phyloP scores from a whole-genome alignment of 2,888 invertebrate genomes.

The Theristus sp. region DNA sequence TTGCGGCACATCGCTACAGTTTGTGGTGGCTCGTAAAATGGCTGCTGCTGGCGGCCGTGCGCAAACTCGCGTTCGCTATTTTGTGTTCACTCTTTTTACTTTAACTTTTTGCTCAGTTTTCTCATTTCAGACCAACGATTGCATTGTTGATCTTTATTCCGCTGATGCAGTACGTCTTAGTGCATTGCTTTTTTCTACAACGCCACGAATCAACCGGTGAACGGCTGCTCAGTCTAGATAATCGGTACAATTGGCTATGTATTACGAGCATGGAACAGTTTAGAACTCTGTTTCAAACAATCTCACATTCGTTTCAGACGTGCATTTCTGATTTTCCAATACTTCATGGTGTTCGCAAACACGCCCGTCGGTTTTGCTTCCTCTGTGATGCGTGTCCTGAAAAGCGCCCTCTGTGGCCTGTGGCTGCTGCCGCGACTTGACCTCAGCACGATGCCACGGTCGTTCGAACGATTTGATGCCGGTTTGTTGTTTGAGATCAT shows the following conservation, averaged over 20 bases:
- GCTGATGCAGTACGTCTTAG: background rate
- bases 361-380: slow-evolving; percentile 2
- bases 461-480: slow-evolving; percentile 1
- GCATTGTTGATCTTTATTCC: background rate
- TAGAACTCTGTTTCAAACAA: no score
- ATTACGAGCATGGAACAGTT: no score
- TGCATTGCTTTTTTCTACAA: background rate
- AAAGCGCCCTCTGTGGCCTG: background rate
- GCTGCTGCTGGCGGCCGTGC: no score
- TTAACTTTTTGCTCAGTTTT: no score
- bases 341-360: slow-evolving; percentile 6
- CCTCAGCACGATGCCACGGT: slow-evolving; percentile 1
- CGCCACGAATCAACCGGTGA: background rate
- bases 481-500: no score
- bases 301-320: slow-evolving; percentile 3
- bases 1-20: background rate
- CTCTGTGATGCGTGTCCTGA: slow-evolving; percentile 1
- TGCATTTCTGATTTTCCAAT: slow-evolving; percentile 4
- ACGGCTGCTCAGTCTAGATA: background rate
- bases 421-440: slow-evolving; percentile 3
- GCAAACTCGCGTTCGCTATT: no score
- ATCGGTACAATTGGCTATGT: background rate
- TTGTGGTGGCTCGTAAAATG: no score
- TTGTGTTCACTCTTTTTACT: no score
- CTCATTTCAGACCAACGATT: background rate